phyloP scores from a whole-genome alignment of 2,888 invertebrate genomes.

The Heliconius ethilla region DNA sequence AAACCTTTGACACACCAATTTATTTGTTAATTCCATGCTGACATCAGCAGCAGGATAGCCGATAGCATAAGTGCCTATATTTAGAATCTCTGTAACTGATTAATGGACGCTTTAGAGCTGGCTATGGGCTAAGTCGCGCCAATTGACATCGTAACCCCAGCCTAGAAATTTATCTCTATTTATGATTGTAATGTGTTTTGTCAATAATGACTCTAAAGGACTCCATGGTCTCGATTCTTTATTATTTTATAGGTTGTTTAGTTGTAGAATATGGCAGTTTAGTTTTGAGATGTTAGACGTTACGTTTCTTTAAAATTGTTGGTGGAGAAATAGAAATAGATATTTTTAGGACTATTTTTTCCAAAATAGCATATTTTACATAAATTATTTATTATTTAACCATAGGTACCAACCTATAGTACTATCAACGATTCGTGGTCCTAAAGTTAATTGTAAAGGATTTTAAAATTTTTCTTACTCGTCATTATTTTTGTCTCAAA shows the following conservation, averaged over 20 bases:
- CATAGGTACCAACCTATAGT: too few species aligned
- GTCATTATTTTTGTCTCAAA: background rate
- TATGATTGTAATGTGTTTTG: constrained; percentile 41
- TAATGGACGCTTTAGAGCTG: constrained; percentile 65
- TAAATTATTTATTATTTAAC: too few species aligned
- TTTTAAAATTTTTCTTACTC: background rate
- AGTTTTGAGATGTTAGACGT: background rate
- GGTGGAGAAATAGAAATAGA: too few species aligned
- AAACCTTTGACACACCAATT: constrained; percentile 45
- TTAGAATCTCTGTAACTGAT: constrained; percentile 79
- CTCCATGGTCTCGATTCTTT: constrained; percentile 12
- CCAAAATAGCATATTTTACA: too few species aligned
- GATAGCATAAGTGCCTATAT: constrained; percentile 79
- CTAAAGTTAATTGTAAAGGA: too few species aligned
- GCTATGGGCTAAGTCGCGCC: constrained; percentile 59
- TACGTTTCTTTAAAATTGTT: background rate
- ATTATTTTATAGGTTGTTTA: constrained; percentile 10
- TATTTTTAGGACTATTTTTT: too few species aligned
- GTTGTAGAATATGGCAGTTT: background rate
- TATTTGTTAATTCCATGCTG: constrained; percentile 53
- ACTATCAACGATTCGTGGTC: fast-evolving
- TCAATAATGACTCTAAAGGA: constrained; percentile 30
- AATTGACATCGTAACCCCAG: constrained; percentile 75
- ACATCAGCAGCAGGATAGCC: constrained; percentile 68
- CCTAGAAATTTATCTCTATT: constrained; percentile 45